Evolutionary conservation across 2,888 invertebrate species (phyloP), one percentile per base, ranked within the genome.

Genomic region (Scaptomyza reducta): DNA sequence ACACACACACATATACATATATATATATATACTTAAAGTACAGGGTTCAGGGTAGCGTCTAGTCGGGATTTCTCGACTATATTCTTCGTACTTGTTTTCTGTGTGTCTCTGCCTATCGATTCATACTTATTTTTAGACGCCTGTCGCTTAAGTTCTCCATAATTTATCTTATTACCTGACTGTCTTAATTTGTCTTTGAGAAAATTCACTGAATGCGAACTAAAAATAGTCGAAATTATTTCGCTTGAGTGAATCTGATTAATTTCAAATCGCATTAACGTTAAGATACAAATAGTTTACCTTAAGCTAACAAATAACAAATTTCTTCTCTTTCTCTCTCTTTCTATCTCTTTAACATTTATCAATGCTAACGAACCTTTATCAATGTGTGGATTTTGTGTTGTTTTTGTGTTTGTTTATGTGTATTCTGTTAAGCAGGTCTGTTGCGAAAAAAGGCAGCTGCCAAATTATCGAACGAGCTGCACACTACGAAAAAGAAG

Each of bases 381-480:
- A n/a, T n/a, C n/a, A n/a, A n/a, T 29, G 7, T 59, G 18, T 59
- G 73, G 68, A 74, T 38, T 16, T 51, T 45, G 7, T 47, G 31
- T 18, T 59, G 3, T 53, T 4, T 58, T 27, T 27, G 25, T 49
- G 7, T 40, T 22, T 33, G 33, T n/a, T 6, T 13, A 13, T 50
- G 27, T 25, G 46, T 35, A 45, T 25, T n/a, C 5, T 11, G 18
- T 62, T 4, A 14, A 46, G 16, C 89, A 91, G 92, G 91, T 89
- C 91, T 92, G 62, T 89, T 92, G 89, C 89, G 91, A 88, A 92
- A 92, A 89, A 90, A 90, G 64, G 70, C 77, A 9, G 87, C 71
- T 31, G 86, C 62, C 46, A 77, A 68, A 54, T 41, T 68, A 25
- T 60, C 77, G 53, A 62, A 63, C 63, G 72, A 74, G 42, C 44